Base-by-base conservation (phyloP, 2,888 invertebrate species). In the Hemithea aestivaria region DNA sequence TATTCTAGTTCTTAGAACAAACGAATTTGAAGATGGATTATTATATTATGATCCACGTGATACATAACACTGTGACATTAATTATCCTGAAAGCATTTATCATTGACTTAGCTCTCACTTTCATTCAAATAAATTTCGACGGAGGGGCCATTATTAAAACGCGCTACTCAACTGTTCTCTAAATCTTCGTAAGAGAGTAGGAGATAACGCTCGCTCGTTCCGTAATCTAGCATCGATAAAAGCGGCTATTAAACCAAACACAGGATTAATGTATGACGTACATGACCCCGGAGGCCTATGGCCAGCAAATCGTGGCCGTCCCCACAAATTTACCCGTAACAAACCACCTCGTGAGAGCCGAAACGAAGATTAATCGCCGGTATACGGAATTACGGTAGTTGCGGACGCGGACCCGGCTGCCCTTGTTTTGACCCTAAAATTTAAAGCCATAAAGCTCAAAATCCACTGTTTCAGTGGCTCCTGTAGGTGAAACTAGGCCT, bases 271-370 rank as follows among this genome's bases (percentile, higher is more conserved):
- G 64, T 72, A 78, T 78, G 76, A 79, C 73, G 72, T 69, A 77
- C 71, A 74, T 64, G 70, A 61, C 74, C 72, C 76, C 58, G 53
- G 73, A 68, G 77, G 66, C 68, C 66, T 61, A 66, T 73, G 73
- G 68, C 66, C 65, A 65, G 73, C 75, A 78, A 77, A 78, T 78
- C 73, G 73, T 66, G 66, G 71, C 73, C 64, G 72, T 74, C 70
- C 73, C 79, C 79, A 73, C 80, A 76, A 79, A 79, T 81, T 76
- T 70, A 73, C 76, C 78, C 74, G 66, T 70, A 78, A 74, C 78
- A 75, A 73, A 77, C 76, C 75, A 75, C 74, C 80, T 74, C 78
- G 74, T 74, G 74, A 76, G 75, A 72, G 74, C 67, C 64, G 68
- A 64, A 77, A 78, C 76, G 74, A 78, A 78, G 77, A 78, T 78